Evolutionary conservation across 2,888 invertebrate species (phyloP), one percentile per base, ranked within the genome.

Genomic region (Leucoma salicis): DNA sequence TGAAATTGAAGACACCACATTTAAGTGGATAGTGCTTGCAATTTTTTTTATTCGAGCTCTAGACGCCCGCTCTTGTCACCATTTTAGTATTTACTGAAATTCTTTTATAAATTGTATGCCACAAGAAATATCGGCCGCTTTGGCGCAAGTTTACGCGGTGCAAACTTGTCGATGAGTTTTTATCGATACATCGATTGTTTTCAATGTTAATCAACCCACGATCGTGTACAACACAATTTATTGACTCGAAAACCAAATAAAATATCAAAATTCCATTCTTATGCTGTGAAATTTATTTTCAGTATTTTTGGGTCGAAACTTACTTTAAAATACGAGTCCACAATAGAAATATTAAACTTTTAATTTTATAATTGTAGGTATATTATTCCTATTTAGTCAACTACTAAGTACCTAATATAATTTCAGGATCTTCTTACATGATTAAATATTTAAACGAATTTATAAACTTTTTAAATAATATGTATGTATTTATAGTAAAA

Each of bases 121-220:
- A 57, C 44, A 66, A 71, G 62, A 67, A 67, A 48, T 40, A 58
- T 40, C 61, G 61, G 62, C 53, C 14, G 42, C 60, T 68, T 70
- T 70, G 68, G 57, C 41, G 45, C 31, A 31, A 46, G 49, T 45
- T 46, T 36, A 41, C 32, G 29, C 53, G 37, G 58, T 44, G 63
- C 64, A 60, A 68, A 66, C 64, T 70, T 68, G 70, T 56, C 55
- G 51, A 45, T 46, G 35, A 49, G 42, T 72, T 74, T 74, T 71
- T 74, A 65, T 62, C 52, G 47, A 57, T 52, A 53, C 46, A 52
- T 56, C 71, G 63, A 72, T 70, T 68, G 71, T 70, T 70, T 69
- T 56, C 61, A 59, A 70, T 72, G 73, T 57, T 66, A 68, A 74
- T 69, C 56, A 49, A 37, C 47, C 45, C 37, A 39, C 45, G 51